These are phyloP conservation scores for Halocaridina rubra DNA, from an alignment of 2,888 invertebrate genomes.

Conservation along the genomic window DNA sequence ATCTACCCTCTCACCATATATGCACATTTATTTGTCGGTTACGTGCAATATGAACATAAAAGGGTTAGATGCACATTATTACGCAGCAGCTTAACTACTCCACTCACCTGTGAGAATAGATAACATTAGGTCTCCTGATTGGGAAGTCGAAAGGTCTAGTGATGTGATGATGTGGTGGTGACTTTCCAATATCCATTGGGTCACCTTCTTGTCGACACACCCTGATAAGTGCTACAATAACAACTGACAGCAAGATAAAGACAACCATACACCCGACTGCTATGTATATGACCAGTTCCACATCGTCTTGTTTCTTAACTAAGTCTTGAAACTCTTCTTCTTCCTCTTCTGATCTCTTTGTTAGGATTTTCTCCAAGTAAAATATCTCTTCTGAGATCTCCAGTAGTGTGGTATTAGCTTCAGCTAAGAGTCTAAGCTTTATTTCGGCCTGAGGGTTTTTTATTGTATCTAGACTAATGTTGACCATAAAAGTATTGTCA, in stretches of 20 bases:
- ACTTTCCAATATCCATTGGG: slow-evolving; percentile 3
- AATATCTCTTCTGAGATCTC: slow-evolving; percentile 62
- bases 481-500: slow-evolving; percentile 62
- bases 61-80: not conserved
- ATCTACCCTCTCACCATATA: not conserved
- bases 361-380: slow-evolving; percentile 59
- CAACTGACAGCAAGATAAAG: slow-evolving; percentile 59
- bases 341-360: slow-evolving; percentile 21
- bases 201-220: slow-evolving; percentile 49
- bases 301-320: slow-evolving; percentile 51
- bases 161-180: slow-evolving; percentile 24
- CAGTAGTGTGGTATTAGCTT: slow-evolving; percentile 60
- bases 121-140: slow-evolving; percentile 60
- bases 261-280: slow-evolving; percentile 60
- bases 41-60: no score
- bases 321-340: not conserved
- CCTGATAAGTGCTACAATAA: slow-evolving; percentile 52
- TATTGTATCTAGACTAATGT: slow-evolving; percentile 53
- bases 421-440: slow-evolving; percentile 44
- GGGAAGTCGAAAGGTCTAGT: slow-evolving; percentile 42
- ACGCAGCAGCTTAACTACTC: not conserved
- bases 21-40: no score
- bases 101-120: slow-evolving; percentile 57
- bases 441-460: slow-evolving; percentile 48
- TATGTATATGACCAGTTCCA: slow-evolving; percentile 57